phyloP scores from a whole-genome alignment of 2,797 vertebrate genomes.

The Sebastiscus albofasciatus region DNA sequence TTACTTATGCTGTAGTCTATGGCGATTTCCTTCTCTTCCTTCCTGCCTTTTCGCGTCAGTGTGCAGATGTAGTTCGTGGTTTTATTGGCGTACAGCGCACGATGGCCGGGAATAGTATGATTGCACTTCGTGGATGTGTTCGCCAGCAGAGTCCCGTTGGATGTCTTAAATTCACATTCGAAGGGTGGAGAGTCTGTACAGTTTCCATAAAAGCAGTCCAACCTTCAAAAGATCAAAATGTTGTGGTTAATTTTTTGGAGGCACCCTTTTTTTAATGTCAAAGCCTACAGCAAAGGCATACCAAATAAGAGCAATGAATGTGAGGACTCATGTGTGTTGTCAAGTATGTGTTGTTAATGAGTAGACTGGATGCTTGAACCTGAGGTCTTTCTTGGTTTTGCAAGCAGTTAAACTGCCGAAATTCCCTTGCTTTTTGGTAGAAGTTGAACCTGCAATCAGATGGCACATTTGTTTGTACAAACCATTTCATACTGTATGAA shows the following conservation, averaged over 20 bases:
- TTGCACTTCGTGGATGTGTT: background rate
- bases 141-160: fast-evolving
- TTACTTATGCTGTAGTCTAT: background rate
- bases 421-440: conserved; percentile 32
- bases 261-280: background rate
- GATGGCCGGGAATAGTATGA: background rate
- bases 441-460: conserved; percentile 53
- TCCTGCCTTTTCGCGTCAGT: background rate
- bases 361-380: background rate
- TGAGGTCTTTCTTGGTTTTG: conserved; percentile 5
- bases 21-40: background rate
- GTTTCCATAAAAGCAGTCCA: conserved; percentile 30
- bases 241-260: background rate
- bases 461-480: background rate
- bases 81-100: fast-evolving
- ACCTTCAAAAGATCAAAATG: conserved; percentile 37
- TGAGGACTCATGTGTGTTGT: background rate
- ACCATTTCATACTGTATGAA: background rate
- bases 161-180: background rate
- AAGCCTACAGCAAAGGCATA: background rate
- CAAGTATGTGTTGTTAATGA: background rate
- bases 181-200: background rate
- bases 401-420: conserved; percentile 59
- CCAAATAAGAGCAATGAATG: background rate
- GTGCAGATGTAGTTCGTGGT: conserved; percentile 25